phyloP scores from a whole-genome alignment of 2,888 invertebrate species.

The Mythimna impura region DNA sequence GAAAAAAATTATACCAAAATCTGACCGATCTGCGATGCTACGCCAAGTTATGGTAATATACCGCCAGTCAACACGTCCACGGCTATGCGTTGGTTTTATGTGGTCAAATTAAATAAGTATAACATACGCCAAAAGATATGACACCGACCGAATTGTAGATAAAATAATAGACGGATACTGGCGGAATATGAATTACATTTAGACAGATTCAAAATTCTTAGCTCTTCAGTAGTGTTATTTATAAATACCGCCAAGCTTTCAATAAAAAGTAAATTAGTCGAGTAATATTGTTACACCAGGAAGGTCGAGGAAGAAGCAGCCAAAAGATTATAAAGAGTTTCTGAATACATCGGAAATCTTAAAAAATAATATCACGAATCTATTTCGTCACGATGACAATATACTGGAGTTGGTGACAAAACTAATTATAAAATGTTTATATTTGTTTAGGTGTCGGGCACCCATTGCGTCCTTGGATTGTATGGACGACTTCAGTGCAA shows the following conservation, averaged over 20 bases:
- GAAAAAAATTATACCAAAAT: not conserved
- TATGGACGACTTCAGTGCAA: constrained; percentile 97
- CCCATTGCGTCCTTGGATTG: constrained; percentile 98
- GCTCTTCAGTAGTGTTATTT: constrained; percentile 56
- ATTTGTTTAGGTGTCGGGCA: constrained; percentile 94
- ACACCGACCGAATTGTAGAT: constrained; percentile 12
- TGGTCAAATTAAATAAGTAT: constrained; percentile 4
- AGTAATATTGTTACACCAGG: constrained; percentile 51
- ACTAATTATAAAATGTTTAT: constrained; percentile 63
- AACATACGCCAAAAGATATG: not conserved
- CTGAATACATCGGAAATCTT: constrained; percentile 23
- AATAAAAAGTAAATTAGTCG: constrained; percentile 51
- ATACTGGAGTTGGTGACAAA: constrained; percentile 18
- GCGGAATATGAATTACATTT: constrained; percentile 40
- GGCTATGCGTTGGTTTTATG: not conserved
- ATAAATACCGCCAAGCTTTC: constrained; percentile 55
- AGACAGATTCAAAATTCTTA: constrained; percentile 37
- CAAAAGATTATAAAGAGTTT: constrained; percentile 35
- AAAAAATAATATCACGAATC: constrained; percentile 15
- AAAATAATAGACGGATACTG: constrained; percentile 31
- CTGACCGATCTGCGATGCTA: not conserved
- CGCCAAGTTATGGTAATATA: not conserved
- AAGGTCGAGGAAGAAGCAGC: constrained; percentile 36
- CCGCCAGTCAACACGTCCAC: not conserved
- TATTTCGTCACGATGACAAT: constrained; percentile 26